These are phyloP conservation scores for Apis laboriosa DNA, from an alignment of 1,140 invertebrate genomes.

Conservation along the genomic window DNA sequence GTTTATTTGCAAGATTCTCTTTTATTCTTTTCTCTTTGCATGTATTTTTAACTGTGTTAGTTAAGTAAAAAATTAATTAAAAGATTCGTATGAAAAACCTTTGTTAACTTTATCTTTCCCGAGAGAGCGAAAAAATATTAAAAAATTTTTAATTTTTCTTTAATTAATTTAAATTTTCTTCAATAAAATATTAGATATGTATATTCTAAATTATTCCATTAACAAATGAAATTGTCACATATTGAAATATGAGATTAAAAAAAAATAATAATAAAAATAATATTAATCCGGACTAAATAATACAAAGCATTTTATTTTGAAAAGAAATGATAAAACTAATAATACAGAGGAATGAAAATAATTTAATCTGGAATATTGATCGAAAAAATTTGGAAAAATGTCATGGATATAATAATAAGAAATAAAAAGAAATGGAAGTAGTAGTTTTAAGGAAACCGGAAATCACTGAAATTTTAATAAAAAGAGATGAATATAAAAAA, in stretches of 20 bases:
- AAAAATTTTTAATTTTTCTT: too few relatives aligned
- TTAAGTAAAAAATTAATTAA: too few relatives aligned
- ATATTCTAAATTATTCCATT: background rate
- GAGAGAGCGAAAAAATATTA: too few relatives aligned
- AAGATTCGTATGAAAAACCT: too few relatives aligned
- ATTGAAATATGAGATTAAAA: too few relatives aligned
- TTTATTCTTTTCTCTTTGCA: too few relatives aligned
- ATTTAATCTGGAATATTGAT: background rate
- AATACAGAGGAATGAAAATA: background rate
- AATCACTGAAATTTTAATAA: background rate
- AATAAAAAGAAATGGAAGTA: background rate
- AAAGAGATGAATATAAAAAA: background rate
- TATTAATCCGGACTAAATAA: background rate
- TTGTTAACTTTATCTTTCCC: too few relatives aligned
- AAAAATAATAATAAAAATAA: background rate
- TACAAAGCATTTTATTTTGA: background rate
- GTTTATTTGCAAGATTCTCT: too few relatives aligned
- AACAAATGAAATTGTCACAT: background rate
- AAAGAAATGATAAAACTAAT: background rate
- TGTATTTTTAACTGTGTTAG: too few relatives aligned
- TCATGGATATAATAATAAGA: background rate
- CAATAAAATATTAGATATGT: too few relatives aligned
- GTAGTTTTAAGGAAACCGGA: background rate
- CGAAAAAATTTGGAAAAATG: background rate
- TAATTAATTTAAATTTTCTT: too few relatives aligned